Percentiles rank a stretch among this genome's conserved stretches.
Conservation (phyloP, 2,797 vertebrate species). For the Anguilla pacifica region DNA sequence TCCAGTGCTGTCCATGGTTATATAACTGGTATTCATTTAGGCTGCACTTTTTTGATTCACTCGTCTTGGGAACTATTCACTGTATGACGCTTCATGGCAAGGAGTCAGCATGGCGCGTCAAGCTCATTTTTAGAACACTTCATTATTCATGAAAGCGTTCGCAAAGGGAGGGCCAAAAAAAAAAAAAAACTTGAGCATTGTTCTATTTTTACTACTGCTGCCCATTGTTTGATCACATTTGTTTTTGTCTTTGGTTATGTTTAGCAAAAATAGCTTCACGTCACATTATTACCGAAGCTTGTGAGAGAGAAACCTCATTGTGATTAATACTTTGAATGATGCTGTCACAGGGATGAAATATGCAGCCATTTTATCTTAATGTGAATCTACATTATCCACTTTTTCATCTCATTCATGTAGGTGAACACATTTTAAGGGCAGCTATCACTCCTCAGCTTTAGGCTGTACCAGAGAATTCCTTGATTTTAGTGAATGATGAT, state of each 20-base stretch:
- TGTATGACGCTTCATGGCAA: not conserved
- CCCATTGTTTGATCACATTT: constrained; percentile 1
- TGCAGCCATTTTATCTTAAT: not conserved
- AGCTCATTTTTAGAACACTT: constrained; percentile 20
- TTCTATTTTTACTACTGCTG: constrained; percentile 13
- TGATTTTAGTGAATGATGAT: not conserved
- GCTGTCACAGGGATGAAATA: not conserved
- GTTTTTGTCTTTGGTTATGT: not conserved
- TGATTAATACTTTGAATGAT: not conserved
- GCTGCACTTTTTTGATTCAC: constrained; percentile 7
- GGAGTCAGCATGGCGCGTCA: not conserved
- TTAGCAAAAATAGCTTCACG: not conserved
- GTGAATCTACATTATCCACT: not conserved
- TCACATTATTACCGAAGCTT: not conserved
- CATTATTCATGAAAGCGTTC: constrained; percentile 18
- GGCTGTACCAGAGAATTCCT: not conserved
- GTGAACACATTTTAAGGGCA: not conserved
- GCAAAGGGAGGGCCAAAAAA: not conserved
- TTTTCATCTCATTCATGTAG: not conserved
- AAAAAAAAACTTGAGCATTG: not conserved
- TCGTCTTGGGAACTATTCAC: not conserved
- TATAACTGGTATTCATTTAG: constrained; percentile 23
- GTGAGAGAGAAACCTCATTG: not conserved
- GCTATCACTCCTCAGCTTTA: not conserved
- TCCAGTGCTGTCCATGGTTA: constrained; percentile 29